These are phyloP conservation scores for Diachasma alloeum DNA, from an alignment of 1,140 invertebrate genomes.

Conservation along the genomic window DNA sequence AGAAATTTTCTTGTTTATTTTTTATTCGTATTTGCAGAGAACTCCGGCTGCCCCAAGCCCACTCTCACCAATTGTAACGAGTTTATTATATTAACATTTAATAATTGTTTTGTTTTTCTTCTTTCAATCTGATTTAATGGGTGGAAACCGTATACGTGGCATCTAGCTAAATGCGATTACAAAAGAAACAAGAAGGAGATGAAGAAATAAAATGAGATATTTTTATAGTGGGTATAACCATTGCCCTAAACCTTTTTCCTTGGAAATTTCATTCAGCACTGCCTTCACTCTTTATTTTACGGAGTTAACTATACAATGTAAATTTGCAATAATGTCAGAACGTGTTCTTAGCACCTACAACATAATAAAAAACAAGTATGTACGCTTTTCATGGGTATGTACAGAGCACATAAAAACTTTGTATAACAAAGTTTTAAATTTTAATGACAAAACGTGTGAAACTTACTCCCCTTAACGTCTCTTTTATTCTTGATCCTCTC, in stretches of 20 bases:
- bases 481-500: background rate
- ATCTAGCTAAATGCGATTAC: conserved; percentile 26
- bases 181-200: conserved; percentile 2
- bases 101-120: conserved; percentile 16
- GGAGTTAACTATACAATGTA: background rate
- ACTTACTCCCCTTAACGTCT: background rate
- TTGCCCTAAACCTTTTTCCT: conserved; percentile 7
- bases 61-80: conserved; percentile 28
- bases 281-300: background rate
- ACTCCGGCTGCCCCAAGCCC: background rate
- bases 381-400: conserved; percentile 16
- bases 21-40: conserved; percentile 13
- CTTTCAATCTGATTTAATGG: conserved; percentile 16
- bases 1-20: conserved; percentile 42
- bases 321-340: background rate
- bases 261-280: background rate
- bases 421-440: conserved; percentile 17
- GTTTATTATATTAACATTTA: conserved; percentile 35
- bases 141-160: conserved; percentile 28
- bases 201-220: conserved; percentile 16
- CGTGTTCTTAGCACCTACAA: background rate
- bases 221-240: conserved; percentile 12
- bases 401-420: conserved; percentile 27
- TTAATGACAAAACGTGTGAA: conserved; percentile 17
- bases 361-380: conserved; percentile 6